Evolutionary conservation across 1,140 invertebrate genomes (phyloP), one percentile per base, ranked within the genome.

Genomic region (Pogonomyrmex barbatus): DNA sequence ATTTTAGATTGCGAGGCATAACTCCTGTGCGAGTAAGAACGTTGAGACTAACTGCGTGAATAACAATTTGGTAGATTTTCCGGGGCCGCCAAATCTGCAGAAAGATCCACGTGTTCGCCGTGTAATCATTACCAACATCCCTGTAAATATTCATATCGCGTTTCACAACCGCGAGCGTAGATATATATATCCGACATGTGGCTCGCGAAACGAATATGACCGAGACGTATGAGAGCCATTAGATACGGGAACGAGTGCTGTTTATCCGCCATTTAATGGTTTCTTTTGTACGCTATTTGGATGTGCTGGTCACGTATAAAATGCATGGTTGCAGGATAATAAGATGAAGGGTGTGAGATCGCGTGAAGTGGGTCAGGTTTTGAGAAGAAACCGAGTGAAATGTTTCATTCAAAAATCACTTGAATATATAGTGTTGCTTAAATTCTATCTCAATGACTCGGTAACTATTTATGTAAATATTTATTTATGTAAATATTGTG

Each of bases 81-180:
- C 4, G 39, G 10, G 14, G 10, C 12, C 36, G 42, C 67, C 45
- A 83, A 62, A 75, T 47, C 42, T 60, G 60, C 24, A 36, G 42
- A 36, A 67, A 39, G 78, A 77, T 75, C 36, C 54, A 68, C 54
- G 65, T 58, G 12, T 30, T 58, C 47, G 60, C 36, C n/a, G 33
- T 87, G 60, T 77, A 82, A 89, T 86, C 87, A 67, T 82, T 77
- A 79, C 36, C 45, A 58, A 39, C 67, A 54, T 65, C n/a, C 52
- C 42, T 88, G 68, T 87, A 90, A 90, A 90, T 90, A 90, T 90
- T 90, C 89, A 90, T 89, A 87, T 81, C 86, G 89, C 86, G 88
- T 90, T 85, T 87, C 52, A 36, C 56, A 30, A 62, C 63, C 67
- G 84, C 83, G 30, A 2, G 54, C 82, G 60, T 36, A 60, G 65